phyloP scores from a whole-genome alignment of 2,113 vertebrate species.

The Ammospiza caudacuta region DNA sequence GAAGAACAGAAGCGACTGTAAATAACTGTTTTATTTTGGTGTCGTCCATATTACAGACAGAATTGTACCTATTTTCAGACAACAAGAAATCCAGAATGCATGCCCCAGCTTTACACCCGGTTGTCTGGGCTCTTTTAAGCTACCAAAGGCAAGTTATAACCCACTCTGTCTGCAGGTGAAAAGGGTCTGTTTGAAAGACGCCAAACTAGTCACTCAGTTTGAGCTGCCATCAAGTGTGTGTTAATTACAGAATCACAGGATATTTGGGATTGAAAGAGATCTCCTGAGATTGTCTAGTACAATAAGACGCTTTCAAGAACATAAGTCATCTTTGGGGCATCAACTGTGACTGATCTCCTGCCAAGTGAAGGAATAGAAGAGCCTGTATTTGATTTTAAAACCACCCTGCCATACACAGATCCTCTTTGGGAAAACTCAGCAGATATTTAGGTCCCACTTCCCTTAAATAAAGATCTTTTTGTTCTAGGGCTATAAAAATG shows the following conservation, averaged over 20 bases:
- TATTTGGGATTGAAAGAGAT: neutral
- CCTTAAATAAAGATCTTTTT: neutral
- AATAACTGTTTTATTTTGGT: neutral
- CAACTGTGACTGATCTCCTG: neutral
- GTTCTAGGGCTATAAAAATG: neutral
- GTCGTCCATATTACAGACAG: neutral
- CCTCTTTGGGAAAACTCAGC: neutral
- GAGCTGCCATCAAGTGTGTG: neutral
- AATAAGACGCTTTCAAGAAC: neutral
- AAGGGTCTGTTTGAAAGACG: neutral
- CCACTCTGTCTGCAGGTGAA: neutral
- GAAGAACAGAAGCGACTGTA: neutral
- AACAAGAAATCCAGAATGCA: neutral
- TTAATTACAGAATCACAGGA: neutral
- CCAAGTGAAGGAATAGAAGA: neutral
- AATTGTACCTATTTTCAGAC: neutral
- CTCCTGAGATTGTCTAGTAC: neutral
- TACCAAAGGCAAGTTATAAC: neutral
- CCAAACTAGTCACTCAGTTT: neutral
- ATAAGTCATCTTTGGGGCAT: neutral
- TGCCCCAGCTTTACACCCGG: neutral
- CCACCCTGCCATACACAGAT: neutral
- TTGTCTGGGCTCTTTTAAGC: neutral
- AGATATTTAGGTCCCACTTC: neutral
- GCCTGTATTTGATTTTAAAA: neutral